phyloP scores from a whole-genome alignment of 2,113 vertebrate species.

The Rutilus rutilus region DNA sequence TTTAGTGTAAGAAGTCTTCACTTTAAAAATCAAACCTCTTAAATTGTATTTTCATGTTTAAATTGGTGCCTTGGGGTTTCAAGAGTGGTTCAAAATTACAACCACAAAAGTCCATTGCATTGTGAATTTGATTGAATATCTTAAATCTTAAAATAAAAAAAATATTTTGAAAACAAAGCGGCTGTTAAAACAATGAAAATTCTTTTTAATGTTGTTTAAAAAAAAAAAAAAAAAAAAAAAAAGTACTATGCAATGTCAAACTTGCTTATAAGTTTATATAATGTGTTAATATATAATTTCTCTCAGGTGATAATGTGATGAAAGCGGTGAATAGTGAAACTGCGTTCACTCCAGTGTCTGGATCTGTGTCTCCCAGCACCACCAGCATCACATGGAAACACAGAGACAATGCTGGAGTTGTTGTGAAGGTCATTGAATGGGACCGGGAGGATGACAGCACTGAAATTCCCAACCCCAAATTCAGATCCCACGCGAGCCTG shows the following conservation, averaged over 20 bases:
- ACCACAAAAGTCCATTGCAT: neutral
- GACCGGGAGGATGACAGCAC: neutral
- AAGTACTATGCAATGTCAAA: neutral
- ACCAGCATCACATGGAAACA: slow-evolving; percentile 16
- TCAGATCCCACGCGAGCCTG: neutral
- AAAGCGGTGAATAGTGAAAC: neutral
- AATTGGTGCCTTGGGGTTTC: neutral
- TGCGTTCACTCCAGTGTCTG: neutral
- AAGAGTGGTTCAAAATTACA: neutral
- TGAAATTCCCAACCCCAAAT: neutral
- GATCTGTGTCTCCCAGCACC: neutral
- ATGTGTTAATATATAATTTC: neutral
- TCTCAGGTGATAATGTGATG: neutral
- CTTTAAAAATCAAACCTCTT: neutral
- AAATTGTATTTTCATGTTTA: neutral
- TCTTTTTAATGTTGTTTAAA: neutral
- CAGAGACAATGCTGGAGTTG: neutral
- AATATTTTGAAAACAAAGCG: neutral
- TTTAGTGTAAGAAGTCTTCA: neutral
- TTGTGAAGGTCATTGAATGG: slow-evolving; percentile 26
- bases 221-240: neutral
- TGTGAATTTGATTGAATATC: neutral
- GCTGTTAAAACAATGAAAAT: no score
- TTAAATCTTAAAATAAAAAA: neutral
- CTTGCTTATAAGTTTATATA: neutral